Evolutionary conservation across 2,113 vertebrate genomes (phyloP).

Genomic region (Corythornis madagascariensis): DNA sequence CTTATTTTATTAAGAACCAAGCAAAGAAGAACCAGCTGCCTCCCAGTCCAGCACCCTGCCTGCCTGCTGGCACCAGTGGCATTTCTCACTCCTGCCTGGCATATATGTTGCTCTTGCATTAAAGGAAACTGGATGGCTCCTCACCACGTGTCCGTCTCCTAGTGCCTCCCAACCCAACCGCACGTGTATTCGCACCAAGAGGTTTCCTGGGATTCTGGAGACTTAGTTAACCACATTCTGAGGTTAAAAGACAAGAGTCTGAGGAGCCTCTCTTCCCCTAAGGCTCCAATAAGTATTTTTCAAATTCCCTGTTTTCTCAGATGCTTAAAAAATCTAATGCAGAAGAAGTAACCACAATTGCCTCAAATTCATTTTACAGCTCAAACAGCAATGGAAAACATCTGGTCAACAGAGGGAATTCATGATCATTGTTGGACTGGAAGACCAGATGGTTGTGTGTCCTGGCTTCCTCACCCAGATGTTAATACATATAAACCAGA

Average conservation of each 20-base stretch:
- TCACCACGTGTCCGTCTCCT: not conserved
- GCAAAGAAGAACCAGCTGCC: not conserved
- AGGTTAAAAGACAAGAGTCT: not conserved
- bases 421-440: not conserved
- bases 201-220: not conserved
- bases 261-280: not conserved
- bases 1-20: not conserved
- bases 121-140: not conserved
- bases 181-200: not conserved
- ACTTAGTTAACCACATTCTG: not conserved
- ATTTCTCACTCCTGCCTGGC: not conserved
- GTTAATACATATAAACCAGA: not conserved
- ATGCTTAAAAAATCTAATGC: not conserved
- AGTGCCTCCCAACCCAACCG: not conserved
- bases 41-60: not conserved
- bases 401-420: not conserved
- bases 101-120: not conserved
- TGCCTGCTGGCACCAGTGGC: not conserved
- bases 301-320: not conserved
- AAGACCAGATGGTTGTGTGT: not conserved
- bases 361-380: not conserved
- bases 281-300: not conserved
- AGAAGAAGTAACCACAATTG: not conserved
- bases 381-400: not conserved
- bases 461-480: conserved; percentile 20